Percentiles rank a stretch among this genome's conserved stretches.
Conservation (phyloP, 1,140 invertebrate species). For the Zelostemma sp. region DNA sequence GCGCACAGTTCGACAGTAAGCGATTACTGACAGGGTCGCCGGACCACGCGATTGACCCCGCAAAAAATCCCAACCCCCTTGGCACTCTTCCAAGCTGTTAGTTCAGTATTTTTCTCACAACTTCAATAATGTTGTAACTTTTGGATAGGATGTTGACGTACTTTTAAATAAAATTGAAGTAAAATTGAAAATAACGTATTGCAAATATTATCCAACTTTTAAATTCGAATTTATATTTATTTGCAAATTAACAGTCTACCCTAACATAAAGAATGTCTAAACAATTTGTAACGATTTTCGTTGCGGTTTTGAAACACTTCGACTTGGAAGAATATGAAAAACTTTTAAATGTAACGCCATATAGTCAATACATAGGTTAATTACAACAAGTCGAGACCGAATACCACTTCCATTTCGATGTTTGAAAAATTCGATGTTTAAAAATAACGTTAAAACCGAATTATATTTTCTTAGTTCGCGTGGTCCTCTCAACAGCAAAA, state of each 20-base stretch:
- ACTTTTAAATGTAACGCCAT: too few relatives aligned
- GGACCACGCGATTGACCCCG: conserved; percentile 2
- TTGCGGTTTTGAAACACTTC: too few relatives aligned
- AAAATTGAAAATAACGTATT: too few relatives aligned
- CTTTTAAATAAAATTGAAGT: too few relatives aligned
- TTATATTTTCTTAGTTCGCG: conserved; percentile 50
- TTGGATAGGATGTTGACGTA: background rate
- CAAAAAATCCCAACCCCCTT: background rate
- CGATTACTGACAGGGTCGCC: conserved; percentile 4
- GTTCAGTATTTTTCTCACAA: background rate
- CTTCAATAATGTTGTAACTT: background rate
- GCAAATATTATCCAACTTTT: too few relatives aligned
- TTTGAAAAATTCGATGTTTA: conserved; percentile 46
- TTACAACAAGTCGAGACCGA: conserved; percentile 43
- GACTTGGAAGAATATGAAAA: too few relatives aligned
- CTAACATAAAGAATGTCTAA: too few relatives aligned
- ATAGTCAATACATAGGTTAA: too few relatives aligned
- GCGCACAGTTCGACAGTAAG: background rate
- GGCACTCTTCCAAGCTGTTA: background rate
- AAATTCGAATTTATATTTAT: too few relatives aligned
- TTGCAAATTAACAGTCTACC: too few relatives aligned
- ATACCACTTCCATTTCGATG: conserved; percentile 47
- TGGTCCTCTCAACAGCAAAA: conserved; percentile 45
- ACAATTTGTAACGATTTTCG: too few relatives aligned
- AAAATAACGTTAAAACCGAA: conserved; percentile 51